Conservation (phyloP, 2,888 invertebrate genomes). For the Thumatha senex region DNA sequence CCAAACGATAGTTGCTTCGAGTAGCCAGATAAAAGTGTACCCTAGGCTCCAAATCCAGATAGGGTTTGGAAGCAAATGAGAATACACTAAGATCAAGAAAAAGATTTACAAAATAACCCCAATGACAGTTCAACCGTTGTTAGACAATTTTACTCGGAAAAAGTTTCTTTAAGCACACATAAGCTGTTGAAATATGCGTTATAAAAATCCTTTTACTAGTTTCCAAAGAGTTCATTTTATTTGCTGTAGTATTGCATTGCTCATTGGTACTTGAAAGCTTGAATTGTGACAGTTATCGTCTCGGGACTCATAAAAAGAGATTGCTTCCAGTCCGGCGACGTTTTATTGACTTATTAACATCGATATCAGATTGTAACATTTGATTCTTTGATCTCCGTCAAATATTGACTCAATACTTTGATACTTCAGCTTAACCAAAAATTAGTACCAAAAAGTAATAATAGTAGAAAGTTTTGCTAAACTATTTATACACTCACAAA, state of each 20-base stretch:
- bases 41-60: no score
- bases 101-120: not conserved
- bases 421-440: slow-evolving; percentile 34
- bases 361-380: slow-evolving; percentile 81
- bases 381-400: slow-evolving; percentile 78
- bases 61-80: no score
- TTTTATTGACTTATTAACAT: slow-evolving; percentile 83
- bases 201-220: slow-evolving; percentile 29
- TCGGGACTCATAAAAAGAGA: slow-evolving; percentile 80
- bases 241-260: slow-evolving; percentile 49
- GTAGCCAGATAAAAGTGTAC: no score
- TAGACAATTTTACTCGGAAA: not conserved
- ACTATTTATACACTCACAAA: no score
- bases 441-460: no score
- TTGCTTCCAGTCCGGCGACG: slow-evolving; percentile 78
- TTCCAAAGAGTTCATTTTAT: slow-evolving; percentile 30
- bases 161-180: not conserved
- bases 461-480: no score
- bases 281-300: slow-evolving; percentile 74
- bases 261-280: slow-evolving; percentile 64
- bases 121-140: not conserved
- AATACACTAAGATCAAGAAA: no score
- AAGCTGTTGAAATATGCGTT: slow-evolving; percentile 1
- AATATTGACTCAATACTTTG: slow-evolving; percentile 68
- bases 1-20: no score